A percentile compares a stretch with the other conserved stretches of the same genome.
Conservation (phyloP, 2,797 vertebrate species). For the Labeo calbasu region DNA sequence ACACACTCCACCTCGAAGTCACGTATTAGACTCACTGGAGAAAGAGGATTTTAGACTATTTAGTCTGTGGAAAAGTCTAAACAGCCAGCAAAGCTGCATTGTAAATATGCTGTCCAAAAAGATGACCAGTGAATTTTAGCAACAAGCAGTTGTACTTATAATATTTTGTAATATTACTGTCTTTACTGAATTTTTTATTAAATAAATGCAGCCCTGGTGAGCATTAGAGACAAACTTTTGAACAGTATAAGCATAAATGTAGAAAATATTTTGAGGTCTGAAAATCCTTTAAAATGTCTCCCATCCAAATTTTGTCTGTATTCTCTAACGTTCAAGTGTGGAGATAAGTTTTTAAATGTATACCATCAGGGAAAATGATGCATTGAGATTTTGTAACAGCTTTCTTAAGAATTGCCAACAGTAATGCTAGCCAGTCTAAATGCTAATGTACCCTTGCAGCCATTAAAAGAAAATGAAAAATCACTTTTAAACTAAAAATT, state of each 20-base stretch:
- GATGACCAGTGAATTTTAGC: background rate
- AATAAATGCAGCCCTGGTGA: too few species aligned
- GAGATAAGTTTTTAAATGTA: background rate
- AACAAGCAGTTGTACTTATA: background rate
- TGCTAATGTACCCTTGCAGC: background rate
- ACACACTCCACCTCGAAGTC: background rate
- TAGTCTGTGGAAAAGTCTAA: background rate
- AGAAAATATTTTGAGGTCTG: too few species aligned
- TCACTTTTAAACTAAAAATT: background rate
- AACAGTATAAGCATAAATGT: too few species aligned
- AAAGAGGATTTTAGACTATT: conserved; percentile 22
- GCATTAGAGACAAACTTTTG: too few species aligned
- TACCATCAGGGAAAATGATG: background rate
- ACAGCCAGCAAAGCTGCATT: background rate
- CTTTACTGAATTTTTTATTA: too few species aligned
- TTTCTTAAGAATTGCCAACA: background rate
- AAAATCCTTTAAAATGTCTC: too few species aligned
- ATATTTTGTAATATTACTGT: too few species aligned
- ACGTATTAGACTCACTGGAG: background rate
- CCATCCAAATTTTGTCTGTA: background rate
- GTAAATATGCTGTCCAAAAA: background rate
- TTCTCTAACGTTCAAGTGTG: background rate
- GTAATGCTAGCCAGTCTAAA: background rate
- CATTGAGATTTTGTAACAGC: background rate
- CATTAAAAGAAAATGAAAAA: background rate